Evolutionary conservation across 2,888 invertebrate species (phyloP).

Genomic region (Sesia bembeciformis): DNA sequence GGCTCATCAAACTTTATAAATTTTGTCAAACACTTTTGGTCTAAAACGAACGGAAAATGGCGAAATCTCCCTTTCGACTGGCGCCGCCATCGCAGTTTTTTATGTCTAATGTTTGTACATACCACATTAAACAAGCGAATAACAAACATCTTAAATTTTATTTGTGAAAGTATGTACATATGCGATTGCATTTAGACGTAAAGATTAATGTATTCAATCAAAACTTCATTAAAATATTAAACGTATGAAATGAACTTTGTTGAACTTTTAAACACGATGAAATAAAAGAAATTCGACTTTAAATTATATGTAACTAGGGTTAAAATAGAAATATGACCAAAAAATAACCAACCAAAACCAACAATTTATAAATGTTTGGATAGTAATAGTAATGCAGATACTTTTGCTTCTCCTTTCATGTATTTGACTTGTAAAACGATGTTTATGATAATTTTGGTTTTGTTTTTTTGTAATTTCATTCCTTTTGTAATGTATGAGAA

Average conservation of each 20-base stretch:
- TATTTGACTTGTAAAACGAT: slow-evolving; percentile 5
- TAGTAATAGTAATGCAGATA: slow-evolving; percentile 8
- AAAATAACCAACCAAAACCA: slow-evolving; percentile 4
- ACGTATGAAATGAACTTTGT: slow-evolving; percentile 2
- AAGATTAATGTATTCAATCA: slow-evolving; percentile 5
- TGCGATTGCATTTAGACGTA: not conserved
- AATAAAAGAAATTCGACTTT: not conserved
- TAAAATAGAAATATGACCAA: not conserved
- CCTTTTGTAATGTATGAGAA: too few relatives aligned
- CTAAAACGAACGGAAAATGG: too few relatives aligned
- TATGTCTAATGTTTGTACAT: too few relatives aligned
- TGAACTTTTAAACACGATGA: not conserved
- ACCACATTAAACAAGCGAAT: too few relatives aligned
- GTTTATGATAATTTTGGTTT: too few relatives aligned
- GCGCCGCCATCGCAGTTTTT: too few relatives aligned
- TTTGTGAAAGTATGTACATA: not conserved
- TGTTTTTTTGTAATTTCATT: too few relatives aligned
- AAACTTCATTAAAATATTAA: slow-evolving; percentile 6
- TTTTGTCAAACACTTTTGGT: too few relatives aligned
- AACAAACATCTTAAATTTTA: too few relatives aligned
- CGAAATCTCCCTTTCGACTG: too few relatives aligned
- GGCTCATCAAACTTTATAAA: too few relatives aligned
- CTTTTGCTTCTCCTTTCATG: slow-evolving; percentile 6
- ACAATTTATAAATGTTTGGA: slow-evolving; percentile 8
- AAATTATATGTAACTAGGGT: not conserved